phyloP scores from a whole-genome alignment of 2,888 invertebrate species.

The Eupithecia centaureata region DNA sequence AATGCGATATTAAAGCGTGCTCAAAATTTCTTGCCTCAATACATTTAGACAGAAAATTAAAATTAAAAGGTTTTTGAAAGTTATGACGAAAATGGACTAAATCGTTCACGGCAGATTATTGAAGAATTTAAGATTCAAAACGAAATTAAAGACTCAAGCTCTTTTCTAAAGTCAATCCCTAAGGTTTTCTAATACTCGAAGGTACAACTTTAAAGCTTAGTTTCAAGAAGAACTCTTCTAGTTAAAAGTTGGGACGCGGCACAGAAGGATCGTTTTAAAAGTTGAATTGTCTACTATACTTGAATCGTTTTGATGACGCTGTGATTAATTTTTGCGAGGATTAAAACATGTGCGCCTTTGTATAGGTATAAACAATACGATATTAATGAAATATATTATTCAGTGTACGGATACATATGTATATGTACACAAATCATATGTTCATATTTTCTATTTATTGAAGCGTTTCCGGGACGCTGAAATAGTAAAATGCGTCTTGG shows the following conservation, averaged over 20 bases:
- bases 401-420: no score
- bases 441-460: no score
- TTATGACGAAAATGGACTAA: background rate
- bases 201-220: constrained; percentile 44
- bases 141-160: constrained; percentile 4
- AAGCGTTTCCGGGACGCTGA: no score
- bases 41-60: no score
- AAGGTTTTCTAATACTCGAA: constrained; percentile 39
- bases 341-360: background rate
- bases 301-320: constrained; percentile 8
- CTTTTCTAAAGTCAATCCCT: constrained; percentile 11
- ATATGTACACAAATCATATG: no score
- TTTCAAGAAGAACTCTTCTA: constrained; percentile 64
- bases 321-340: background rate
- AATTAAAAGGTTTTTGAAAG: no score
- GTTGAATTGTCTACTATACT: constrained; percentile 62
- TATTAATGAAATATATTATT: no score
- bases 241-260: constrained; percentile 63
- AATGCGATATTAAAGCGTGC: no score
- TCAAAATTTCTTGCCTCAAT: no score
- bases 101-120: background rate
- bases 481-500: no score
- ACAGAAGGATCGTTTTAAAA: constrained; percentile 61
- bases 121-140: background rate
- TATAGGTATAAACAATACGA: no score